Evolutionary conservation across 92 coral and sea anemone genomes (phyloP), one percentile per base, ranked within the genome.

Genomic region (Siderastrea siderea): DNA sequence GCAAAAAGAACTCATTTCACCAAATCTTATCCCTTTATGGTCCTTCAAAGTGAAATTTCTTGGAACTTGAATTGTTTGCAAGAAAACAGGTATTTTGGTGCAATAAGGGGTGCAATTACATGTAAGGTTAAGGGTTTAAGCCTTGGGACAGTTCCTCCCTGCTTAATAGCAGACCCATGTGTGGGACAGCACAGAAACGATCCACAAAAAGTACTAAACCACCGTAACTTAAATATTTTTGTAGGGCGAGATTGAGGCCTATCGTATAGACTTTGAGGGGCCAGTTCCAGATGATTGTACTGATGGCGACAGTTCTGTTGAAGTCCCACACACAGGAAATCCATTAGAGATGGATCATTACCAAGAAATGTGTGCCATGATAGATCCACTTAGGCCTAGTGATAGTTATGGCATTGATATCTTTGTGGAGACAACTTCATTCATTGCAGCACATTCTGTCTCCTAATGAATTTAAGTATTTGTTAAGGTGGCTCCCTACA

Each of bases 201-300:
- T 58, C 15, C 62, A 12, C 62, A 58, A 58, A 15, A 58, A 11
- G 62, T 58, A 10, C 62, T 11, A 26, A 26, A 26, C 38, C 0
- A 26, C 38, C 0, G 38, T 26, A 26, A 26, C 38, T 58, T 58
- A 58, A 58, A 15, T 58, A 58, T 58, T 57, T 57, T 67, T 16
- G 57, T 74, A 84, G 89, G 89, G 68, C 38, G 92, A 89, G 67
- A 55, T 89, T 55, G 74, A 75, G 64, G 57, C 69, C 58, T 84
- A 83, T 89, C 85, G 92, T 43, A 89, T 89, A 70, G 89, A 89
- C 87, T 67, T 68, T 47, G 85, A 89, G 84, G 92, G 84, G 6
- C 92, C 89, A 45, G 71, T 89, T 47, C 82, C 88, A 53, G 77
- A 76, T 89, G 79, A 81, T 64, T 62, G 47, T 75, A 49, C 65